Evolutionary conservation across 2,888 invertebrate species (phyloP).

Genomic region (Schrankia costaestrigalis): DNA sequence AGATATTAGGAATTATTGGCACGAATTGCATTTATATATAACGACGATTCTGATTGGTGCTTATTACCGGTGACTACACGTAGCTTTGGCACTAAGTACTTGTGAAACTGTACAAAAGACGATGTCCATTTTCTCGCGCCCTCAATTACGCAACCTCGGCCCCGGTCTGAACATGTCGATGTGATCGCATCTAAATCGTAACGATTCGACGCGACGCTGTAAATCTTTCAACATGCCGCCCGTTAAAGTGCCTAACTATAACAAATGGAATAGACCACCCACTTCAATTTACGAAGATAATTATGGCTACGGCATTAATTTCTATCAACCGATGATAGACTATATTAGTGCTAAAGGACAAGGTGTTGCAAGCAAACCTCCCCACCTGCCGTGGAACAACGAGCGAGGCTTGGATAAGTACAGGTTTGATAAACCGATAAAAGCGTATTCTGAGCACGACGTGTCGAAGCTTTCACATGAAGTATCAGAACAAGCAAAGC

Average conservation of each 20-base stretch:
- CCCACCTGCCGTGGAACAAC: slow-evolving; percentile 88
- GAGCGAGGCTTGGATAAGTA: slow-evolving; percentile 85
- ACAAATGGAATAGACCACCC: slow-evolving; percentile 80
- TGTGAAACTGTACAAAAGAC: slow-evolving; percentile 68
- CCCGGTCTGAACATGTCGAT: slow-evolving; percentile 42
- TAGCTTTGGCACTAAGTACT: slow-evolving; percentile 61
- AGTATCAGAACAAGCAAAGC: slow-evolving; percentile 85
- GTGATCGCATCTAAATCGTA: slow-evolving; percentile 35
- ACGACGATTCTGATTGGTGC: slow-evolving; percentile 62
- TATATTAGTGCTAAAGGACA: slow-evolving; percentile 87
- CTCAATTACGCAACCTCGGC: slow-evolving; percentile 59
- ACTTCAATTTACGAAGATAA: slow-evolving; percentile 89
- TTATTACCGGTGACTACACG: slow-evolving; percentile 52
- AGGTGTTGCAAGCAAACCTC: slow-evolving; percentile 64
- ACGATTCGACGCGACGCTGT: slow-evolving; percentile 48
- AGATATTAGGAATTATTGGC: slow-evolving; percentile 58
- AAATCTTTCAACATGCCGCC: slow-evolving; percentile 66
- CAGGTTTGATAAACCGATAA: slow-evolving; percentile 82
- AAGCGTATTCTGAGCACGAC: slow-evolving; percentile 85
- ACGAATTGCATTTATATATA: slow-evolving; percentile 66
- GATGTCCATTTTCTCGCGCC: slow-evolving; percentile 47
- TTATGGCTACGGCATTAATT: slow-evolving; percentile 91
- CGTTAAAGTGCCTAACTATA: slow-evolving; percentile 65
- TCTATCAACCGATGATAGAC: slow-evolving; percentile 93
- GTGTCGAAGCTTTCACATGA: slow-evolving; percentile 83